Evolutionary conservation across 2,113 vertebrate genomes (phyloP), one percentile per base, ranked within the genome.

Genomic region (Melierax canorus): DNA sequence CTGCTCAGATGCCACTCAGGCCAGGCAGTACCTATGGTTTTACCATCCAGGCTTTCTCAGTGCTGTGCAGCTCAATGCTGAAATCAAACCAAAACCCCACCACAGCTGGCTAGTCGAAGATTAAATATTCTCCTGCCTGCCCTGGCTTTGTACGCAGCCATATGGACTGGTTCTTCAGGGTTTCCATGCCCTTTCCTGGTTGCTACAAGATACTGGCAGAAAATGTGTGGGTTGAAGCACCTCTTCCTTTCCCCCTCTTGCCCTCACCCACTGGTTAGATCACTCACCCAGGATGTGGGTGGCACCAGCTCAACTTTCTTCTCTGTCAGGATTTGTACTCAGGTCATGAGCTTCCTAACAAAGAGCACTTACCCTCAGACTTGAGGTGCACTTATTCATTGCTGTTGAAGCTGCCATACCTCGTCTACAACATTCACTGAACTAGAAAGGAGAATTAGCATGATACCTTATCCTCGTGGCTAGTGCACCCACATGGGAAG

Each of bases 221-320:
- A 91, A 84, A 72, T 2, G 19, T 7, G 32, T 34, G 30, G 32
- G 19, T 39, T 92, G 36, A 83, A 79, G 55, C 24, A 46, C 16
- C 46, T 91, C 51, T 84, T 95, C 51, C 41, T 94, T 87, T 95
- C 55, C 29, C 50, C 32, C 38, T 59, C n/a, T 89, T 86, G 63
- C 53, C 29, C 55, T 74, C 64, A 55, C 23, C 22, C 75, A 63
- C 32, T 26, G 17, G 45, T 92, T 86, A 88, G 79, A 89, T 89
- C 60, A 34, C 41, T 84, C 91, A 92, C 51, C 83, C 73, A 87
- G 86, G 80, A 81, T 68, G 91, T 84, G 89, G 73, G 91, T 87
- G 94, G n/a, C 32, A 96, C 46, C 56, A 71, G 76, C 46, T 74
- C 72, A 77, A 87, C 69, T 30, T 91, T 97, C 46, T 92, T 84